A percentile compares a stretch with the other conserved stretches of the same genome.
These are phyloP conservation scores for Neoniphon sammara DNA, from an alignment of 2,797 vertebrate genomes.

Conservation along the genomic window DNA sequence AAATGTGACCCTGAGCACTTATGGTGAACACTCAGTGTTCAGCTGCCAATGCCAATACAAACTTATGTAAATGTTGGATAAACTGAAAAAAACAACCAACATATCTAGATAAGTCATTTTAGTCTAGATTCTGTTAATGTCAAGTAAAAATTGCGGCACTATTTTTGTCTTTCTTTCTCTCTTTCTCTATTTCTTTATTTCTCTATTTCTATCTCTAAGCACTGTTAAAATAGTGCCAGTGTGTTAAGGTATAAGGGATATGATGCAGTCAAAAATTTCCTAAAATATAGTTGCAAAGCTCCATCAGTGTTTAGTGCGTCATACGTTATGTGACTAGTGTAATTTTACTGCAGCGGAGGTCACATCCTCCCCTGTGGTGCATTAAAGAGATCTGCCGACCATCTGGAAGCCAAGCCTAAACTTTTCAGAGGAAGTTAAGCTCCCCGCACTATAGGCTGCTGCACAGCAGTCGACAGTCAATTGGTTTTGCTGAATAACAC, in stretches of 20 bases:
- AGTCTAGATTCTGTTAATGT: no score
- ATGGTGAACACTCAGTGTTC: not conserved
- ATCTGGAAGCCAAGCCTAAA: conserved; percentile 71
- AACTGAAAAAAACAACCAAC: not conserved
- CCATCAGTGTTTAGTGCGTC: conserved; percentile 18
- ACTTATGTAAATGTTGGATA: not conserved
- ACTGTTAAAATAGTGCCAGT: not conserved
- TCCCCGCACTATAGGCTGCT: conserved; percentile 41
- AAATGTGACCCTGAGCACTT: not conserved
- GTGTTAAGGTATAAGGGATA: not conserved
- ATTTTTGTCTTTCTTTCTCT: no score
- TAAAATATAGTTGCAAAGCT: not conserved
- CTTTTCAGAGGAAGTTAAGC: conserved; percentile 62
- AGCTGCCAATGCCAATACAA: not conserved
- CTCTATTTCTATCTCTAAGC: not conserved
- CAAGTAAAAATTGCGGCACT: no score
- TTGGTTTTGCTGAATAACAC: conserved; percentile 79
- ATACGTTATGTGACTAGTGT: conserved; percentile 16
- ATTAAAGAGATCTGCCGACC: conserved; percentile 64
- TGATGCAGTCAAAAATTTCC: not conserved
- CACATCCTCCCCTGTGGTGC: conserved; percentile 42
- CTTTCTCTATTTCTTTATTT: no score
- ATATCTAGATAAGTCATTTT: not conserved
- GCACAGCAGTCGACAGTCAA: conserved; percentile 75
- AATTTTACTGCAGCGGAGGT: conserved; percentile 39